Evolutionary conservation across 2,888 invertebrate species (phyloP).

Genomic region (Drosophila falleni): DNA sequence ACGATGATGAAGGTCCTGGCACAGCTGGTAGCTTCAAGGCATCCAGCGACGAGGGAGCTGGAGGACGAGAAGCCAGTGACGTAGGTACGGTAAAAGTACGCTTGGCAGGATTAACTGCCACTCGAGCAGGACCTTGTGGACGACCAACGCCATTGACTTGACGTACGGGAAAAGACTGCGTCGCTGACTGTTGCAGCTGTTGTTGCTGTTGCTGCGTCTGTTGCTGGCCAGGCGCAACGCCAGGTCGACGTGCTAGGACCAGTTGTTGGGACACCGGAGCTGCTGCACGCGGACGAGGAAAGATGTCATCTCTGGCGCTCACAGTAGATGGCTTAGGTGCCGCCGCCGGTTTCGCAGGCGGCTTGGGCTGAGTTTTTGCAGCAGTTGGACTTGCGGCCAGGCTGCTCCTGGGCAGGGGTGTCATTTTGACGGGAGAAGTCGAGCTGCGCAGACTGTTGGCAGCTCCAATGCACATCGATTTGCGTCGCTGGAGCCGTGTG

Average conservation of each 20-base stretch:
- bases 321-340: background rate
- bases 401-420: constrained; percentile 50
- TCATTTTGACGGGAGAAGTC: constrained; percentile 67
- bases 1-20: background rate
- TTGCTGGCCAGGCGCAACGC: background rate
- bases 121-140: constrained; percentile 5
- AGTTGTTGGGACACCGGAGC: background rate
- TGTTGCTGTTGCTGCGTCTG: background rate
- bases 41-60: background rate
- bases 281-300: constrained; percentile 48
- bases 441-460: constrained; percentile 37
- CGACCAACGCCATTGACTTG: background rate
- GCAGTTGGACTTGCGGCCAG: background rate
- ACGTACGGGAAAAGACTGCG: background rate
- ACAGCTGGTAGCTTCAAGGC: background rate
- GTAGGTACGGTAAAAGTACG: background rate
- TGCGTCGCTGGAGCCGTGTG: constrained; percentile 64
- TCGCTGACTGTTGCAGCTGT: background rate
- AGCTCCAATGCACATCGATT: constrained; percentile 55
- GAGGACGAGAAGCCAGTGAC: background rate
- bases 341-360: background rate
- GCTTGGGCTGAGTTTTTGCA: background rate
- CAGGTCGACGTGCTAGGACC: constrained; percentile 31
- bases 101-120: background rate
- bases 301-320: constrained; percentile 46